Conservation (phyloP, 1,140 invertebrate genomes). For the Nomia melanderi region DNA sequence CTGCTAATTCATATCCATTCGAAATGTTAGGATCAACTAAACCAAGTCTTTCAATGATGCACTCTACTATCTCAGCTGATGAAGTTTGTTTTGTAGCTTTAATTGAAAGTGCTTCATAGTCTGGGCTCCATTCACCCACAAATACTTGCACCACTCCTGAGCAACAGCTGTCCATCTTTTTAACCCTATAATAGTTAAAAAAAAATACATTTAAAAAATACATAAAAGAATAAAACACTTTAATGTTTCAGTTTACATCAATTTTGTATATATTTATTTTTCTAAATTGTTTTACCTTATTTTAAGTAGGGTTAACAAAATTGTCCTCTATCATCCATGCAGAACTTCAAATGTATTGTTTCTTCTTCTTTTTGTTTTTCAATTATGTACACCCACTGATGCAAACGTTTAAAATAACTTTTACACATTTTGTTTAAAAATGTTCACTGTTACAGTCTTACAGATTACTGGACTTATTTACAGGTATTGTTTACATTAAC, state of each 20-base stretch:
- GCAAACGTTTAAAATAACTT: constrained; percentile 68
- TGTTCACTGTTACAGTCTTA: constrained; percentile 40
- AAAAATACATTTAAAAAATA: too few relatives aligned
- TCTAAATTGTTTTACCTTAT: constrained; percentile 64
- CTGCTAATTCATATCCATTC: constrained; percentile 93
- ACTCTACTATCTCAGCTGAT: constrained; percentile 93
- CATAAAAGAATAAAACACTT: neutral
- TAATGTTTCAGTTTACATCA: neutral
- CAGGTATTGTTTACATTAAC: constrained; percentile 37
- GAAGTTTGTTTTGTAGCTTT: constrained; percentile 96
- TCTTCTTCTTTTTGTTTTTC: constrained; percentile 60
- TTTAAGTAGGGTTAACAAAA: constrained; percentile 76
- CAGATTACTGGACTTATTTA: constrained; percentile 55
- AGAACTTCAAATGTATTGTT: constrained; percentile 66
- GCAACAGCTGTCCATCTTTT: constrained; percentile 77
- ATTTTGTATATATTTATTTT: neutral
- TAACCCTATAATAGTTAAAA: constrained; percentile 69
- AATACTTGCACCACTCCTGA: constrained; percentile 88
- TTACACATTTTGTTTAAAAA: constrained; percentile 72
- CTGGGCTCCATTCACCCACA: constrained; percentile 92
- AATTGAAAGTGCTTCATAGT: constrained; percentile 94
- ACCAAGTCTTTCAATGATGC: constrained; percentile 89
- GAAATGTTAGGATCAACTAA: constrained; percentile 85
- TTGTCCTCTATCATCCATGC: constrained; percentile 75
- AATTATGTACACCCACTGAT: constrained; percentile 68